Percentiles rank a stretch among this genome's conserved stretches.
These are phyloP conservation scores for Eulimnadia texana DNA, from an alignment of 1,140 invertebrate species.

Conservation along the genomic window DNA sequence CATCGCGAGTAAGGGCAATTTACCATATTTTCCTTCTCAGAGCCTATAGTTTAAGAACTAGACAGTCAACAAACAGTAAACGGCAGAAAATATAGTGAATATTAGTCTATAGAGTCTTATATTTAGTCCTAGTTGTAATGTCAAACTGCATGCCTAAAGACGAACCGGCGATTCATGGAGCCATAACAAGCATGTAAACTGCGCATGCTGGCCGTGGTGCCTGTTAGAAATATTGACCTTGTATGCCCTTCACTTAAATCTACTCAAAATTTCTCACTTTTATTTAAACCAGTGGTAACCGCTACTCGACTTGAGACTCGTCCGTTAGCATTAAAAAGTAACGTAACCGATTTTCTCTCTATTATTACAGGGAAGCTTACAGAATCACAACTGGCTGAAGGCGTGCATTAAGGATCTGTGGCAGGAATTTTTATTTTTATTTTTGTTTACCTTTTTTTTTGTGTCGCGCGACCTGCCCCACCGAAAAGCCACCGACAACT, in stretches of 20 bases:
- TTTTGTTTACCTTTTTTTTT: conserved; percentile 13
- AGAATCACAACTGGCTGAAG: conserved; percentile 1
- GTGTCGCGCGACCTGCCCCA: not conserved
- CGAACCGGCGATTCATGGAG: not conserved
- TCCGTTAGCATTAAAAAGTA: not conserved
- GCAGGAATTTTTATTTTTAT: conserved; percentile 12
- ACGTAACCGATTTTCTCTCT: not conserved
- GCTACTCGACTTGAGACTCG: not conserved
- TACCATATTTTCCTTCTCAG: not conserved
- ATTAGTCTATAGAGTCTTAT: not conserved
- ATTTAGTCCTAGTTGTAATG: not conserved
- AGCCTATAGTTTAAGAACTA: not conserved
- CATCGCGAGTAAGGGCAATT: not conserved
- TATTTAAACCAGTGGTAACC: not conserved
- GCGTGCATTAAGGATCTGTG: conserved; percentile 5
- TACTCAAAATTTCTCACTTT: not conserved
- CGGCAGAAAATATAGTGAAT: too few relatives aligned
- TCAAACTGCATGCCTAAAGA: not conserved
- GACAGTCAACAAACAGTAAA: too few relatives aligned
- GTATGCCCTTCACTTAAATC: not conserved
- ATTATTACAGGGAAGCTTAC: conserved; percentile 1
- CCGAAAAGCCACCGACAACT: not conserved
- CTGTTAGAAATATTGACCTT: not conserved
- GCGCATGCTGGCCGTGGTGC: not conserved
- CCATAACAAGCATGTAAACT: not conserved